Evolutionary conservation across 1,140 invertebrate species (phyloP).

Genomic region (Zaprionus africanus): DNA sequence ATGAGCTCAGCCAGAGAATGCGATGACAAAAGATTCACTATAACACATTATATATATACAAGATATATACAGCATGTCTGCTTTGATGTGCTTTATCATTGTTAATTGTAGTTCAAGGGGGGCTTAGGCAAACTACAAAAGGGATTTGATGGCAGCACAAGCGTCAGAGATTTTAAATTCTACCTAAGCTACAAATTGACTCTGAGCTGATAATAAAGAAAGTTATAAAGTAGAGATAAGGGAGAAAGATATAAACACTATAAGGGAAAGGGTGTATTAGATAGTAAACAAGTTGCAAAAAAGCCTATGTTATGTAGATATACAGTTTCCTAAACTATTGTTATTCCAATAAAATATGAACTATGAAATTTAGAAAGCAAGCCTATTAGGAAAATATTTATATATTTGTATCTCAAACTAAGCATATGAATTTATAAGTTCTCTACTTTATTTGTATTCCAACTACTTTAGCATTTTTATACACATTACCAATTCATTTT

Average conservation of each 20-base stretch:
- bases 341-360: not conserved
- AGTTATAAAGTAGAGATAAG: not conserved
- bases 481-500: not conserved
- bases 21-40: conserved; percentile 35
- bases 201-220: not conserved
- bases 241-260: not conserved
- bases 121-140: conserved; percentile 1
- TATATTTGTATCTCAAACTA: not conserved
- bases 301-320: not conserved
- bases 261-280: not conserved
- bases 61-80: not conserved
- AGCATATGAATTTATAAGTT: not conserved
- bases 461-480: no score
- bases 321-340: not conserved
- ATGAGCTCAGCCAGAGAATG: conserved; percentile 39
- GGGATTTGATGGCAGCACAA: conserved; percentile 1
- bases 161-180: not conserved
- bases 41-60: not conserved
- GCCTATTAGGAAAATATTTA: not conserved
- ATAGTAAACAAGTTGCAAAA: not conserved
- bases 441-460: not conserved
- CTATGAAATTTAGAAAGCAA: not conserved
- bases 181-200: not conserved
- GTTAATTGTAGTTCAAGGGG: not conserved
- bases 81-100: conserved; percentile 15